A percentile compares a stretch with the other conserved stretches of the same genome.
phyloP scores from a whole-genome alignment of 2,888 invertebrate genomes.

The Dasypogon diadema region DNA sequence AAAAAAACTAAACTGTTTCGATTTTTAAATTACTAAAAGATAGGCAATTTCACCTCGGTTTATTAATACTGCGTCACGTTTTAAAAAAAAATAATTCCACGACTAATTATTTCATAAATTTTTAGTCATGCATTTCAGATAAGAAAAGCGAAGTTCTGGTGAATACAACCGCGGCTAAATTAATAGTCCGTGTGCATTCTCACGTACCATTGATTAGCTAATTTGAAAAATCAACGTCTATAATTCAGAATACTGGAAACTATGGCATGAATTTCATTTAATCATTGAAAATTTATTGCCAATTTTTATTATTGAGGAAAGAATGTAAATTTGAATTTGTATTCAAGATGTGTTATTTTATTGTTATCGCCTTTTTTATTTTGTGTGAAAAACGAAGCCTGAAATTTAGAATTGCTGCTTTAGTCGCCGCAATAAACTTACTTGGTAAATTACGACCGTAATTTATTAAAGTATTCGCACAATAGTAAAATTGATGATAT shows the following conservation, averaged over 20 bases:
- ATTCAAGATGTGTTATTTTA: background rate
- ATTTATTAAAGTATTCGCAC: too few relatives aligned
- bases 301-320: conserved; percentile 14
- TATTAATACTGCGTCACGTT: too few relatives aligned
- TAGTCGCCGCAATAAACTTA: too few relatives aligned
- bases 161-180: conserved; percentile 16
- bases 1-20: too few relatives aligned
- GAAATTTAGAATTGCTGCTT: too few relatives aligned
- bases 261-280: conserved; percentile 21
- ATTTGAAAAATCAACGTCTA: conserved; percentile 28
- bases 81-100: background rate
- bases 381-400: too few relatives aligned
- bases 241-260: background rate
- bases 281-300: conserved; percentile 21
- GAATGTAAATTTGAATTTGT: background rate
- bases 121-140: conserved; percentile 23
- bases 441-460: too few relatives aligned
- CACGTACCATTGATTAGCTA: conserved; percentile 34
- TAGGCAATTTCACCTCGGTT: too few relatives aligned
- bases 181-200: conserved; percentile 35
- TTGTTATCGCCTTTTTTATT: background rate
- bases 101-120: conserved; percentile 22
- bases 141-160: conserved; percentile 23
- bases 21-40: too few relatives aligned
- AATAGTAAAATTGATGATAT: too few relatives aligned